Evolutionary conservation across 2,113 vertebrate species (phyloP), one percentile per base, ranked within the genome.

Genomic region (Prolemur simus): DNA sequence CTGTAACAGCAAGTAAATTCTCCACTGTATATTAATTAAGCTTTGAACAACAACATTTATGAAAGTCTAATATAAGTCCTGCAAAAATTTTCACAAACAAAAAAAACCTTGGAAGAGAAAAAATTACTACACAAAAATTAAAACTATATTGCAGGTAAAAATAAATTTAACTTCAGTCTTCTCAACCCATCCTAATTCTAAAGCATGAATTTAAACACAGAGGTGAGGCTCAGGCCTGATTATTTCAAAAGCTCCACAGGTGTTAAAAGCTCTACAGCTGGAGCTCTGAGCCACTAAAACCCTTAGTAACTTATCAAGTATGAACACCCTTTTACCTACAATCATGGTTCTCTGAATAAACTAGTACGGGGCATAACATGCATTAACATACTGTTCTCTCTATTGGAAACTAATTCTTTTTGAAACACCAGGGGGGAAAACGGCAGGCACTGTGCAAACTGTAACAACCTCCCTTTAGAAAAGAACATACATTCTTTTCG

Each of bases 181-280:
- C 88, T 94, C 49, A 91, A 96, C 2, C 54, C 64, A 76, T 45
- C 34, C 68, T 71, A 87, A 78, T 64, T 9, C 66, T 77, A 95
- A 92, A 0, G 8, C 11, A 77, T 21, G 39, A 95, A 82, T 89
- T 78, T 78, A 54, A 54, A 54, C 6, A 91, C 25, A 94, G 21
- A 90, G n/a, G 23, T 42, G 63, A 94, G 32, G 56, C 11, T 76
- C 32, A 32, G 34, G 39, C 37, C 39, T 47, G 42, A 17, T 8
- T 52, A 15, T 80, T 81, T 78, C 49, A 34, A 87, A 87, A 81
- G 76, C 23, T 88, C 90, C 47, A 93, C 82, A 96, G 77, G 83
- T 94, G 91, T 94, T 87, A 81, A 66, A n/a, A 91, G 23, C 29
- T 89, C 64, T 45, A 83, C 20, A 89, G 13, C 54, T 37, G 64